Conservation (phyloP, 2,797 vertebrate species). For the Vespertilio murinus region DNA sequence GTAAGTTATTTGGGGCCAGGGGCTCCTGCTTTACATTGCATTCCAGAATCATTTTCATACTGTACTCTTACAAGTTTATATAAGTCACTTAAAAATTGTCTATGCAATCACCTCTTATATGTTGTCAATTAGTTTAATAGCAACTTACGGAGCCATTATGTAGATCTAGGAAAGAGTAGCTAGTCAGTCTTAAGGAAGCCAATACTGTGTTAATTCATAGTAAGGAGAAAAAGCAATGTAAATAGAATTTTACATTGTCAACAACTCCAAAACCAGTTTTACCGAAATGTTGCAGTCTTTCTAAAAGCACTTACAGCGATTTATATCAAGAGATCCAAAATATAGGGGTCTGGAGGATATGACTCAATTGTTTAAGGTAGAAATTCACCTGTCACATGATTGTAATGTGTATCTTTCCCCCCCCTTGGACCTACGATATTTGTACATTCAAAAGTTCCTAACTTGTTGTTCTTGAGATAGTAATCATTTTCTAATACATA, state of each 20-base stretch:
- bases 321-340: slow-evolving; percentile 73
- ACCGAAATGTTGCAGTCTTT: slow-evolving; percentile 78
- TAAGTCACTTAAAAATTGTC: slow-evolving; percentile 76
- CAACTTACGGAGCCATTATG: slow-evolving; percentile 69
- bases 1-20: slow-evolving; percentile 70
- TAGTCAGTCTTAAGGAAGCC: slow-evolving; percentile 75
- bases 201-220: slow-evolving; percentile 80
- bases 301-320: slow-evolving; percentile 82
- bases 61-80: slow-evolving; percentile 76
- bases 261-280: slow-evolving; percentile 78
- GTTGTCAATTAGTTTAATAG: slow-evolving; percentile 65
- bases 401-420: slow-evolving; percentile 75
- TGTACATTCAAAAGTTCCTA: slow-evolving; percentile 86
- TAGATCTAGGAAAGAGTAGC: slow-evolving; percentile 78
- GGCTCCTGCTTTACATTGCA: slow-evolving; percentile 52
- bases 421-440: slow-evolving; percentile 78
- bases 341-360: slow-evolving; percentile 74
- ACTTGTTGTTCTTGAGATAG: slow-evolving; percentile 79
- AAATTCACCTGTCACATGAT: slow-evolving; percentile 75
- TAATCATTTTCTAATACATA: slow-evolving; percentile 82
- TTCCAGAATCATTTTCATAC: slow-evolving; percentile 76
- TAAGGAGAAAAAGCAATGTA: slow-evolving; percentile 78
- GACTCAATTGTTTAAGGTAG: slow-evolving; percentile 68
- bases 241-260: slow-evolving; percentile 78
- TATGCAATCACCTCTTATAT: slow-evolving; percentile 53